Base-by-base conservation (phyloP, 1,140 invertebrate species). In the Heterodera carotae region DNA sequence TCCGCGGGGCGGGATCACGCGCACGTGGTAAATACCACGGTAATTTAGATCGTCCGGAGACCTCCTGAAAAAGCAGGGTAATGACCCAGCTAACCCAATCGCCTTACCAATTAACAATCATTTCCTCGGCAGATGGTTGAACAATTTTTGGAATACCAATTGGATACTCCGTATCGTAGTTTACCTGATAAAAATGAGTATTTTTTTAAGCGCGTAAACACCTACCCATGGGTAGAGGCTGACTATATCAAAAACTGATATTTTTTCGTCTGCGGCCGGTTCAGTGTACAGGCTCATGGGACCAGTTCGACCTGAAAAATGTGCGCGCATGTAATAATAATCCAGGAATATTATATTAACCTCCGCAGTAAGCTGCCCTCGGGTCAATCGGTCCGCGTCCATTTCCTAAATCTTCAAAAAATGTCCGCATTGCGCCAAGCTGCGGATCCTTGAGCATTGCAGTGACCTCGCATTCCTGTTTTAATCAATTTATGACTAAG, bases 251-350 rank as follows among this genome's bases (percentile, higher is more conserved):
- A 10, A 62, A 10, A 31, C 60, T 6, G 8, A 10, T 10, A 62
- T 62, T 62, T 31, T n/a, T 31, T 62, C n/a, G 60, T 31, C 60
- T 8, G 8, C n/a, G 7, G 1, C 60, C 22, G 29, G 29, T 62
- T 62, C 29, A 8, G 60, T 10, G 7, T 27, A 72, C n/a, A 59
- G 59, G 27, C 33, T 72, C 22, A 60, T 7, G 25, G 70, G 70
- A 1, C 34, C 70, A 7, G 70, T 72, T 60, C 70, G 34, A 6
- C 39, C 39, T 43, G 39, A 43, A n/a, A n/a, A n/a, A n/a, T n/a
- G n/a, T n/a, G n/a, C n/a, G n/a, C n/a, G n/a, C n/a, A n/a, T n/a
- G n/a, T n/a, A n/a, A n/a, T n/a, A n/a, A n/a, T n/a, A n/a, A n/a
- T n/a, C n/a, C n/a, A n/a, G n/a, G n/a, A n/a, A n/a, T n/a, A n/a